These are phyloP conservation scores for Wiebesia pumilae DNA, from an alignment of 1,140 invertebrate genomes.

Conservation along the genomic window DNA sequence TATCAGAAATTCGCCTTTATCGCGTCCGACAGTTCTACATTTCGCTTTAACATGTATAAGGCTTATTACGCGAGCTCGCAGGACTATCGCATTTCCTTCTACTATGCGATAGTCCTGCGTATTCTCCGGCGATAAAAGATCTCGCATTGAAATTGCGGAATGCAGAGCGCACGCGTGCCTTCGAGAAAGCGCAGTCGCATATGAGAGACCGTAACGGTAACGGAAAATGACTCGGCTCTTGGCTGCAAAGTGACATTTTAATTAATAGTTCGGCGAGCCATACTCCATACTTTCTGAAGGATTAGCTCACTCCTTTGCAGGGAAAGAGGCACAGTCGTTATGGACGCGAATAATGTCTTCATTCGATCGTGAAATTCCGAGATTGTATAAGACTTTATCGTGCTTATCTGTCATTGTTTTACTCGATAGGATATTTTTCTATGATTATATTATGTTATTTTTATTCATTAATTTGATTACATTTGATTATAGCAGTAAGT, in stretches of 20 bases:
- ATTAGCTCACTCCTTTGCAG: neutral
- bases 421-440: neutral
- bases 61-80: slow-evolving; percentile 17
- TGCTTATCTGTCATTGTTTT: slow-evolving; percentile 7
- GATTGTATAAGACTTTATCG: slow-evolving; percentile 20
- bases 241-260: slow-evolving; percentile 25
- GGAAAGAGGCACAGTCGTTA: neutral
- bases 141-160: slow-evolving; percentile 7
- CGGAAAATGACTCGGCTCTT: slow-evolving; percentile 25
- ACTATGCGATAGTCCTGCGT: slow-evolving; percentile 18
- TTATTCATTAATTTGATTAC: neutral
- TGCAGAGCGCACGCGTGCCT: slow-evolving; percentile 6
- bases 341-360: neutral
- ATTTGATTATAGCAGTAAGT: neutral
- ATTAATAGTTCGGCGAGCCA: slow-evolving; percentile 3
- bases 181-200: neutral
- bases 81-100: neutral
- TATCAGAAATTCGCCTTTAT: slow-evolving; percentile 30
- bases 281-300: neutral
- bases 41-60: slow-evolving; percentile 9
- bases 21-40: slow-evolving; percentile 21
- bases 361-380: slow-evolving; percentile 13
- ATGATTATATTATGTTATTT: neutral
- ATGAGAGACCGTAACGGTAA: slow-evolving; percentile 22
- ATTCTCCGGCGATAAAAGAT: slow-evolving; percentile 16